Percentiles rank a stretch among this genome's conserved stretches.
Evolutionary conservation across 1,140 invertebrate species (phyloP).

Genomic region (Sycobia sp.): DNA sequence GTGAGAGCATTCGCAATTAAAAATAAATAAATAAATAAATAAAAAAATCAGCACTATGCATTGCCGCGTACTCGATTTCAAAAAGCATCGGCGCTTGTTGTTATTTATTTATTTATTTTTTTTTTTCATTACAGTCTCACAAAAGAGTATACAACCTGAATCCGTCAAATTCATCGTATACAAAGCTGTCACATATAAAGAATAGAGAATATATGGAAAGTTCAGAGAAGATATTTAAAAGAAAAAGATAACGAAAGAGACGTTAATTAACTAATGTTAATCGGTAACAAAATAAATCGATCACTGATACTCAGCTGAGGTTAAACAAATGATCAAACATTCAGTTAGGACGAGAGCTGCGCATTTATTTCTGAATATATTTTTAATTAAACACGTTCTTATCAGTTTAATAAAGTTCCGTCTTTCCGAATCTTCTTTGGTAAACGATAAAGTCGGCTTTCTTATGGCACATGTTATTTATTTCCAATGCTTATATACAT

Average conservation of each 20-base stretch:
- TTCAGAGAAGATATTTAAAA: conserved; percentile 15
- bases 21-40: background rate
- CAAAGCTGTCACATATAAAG: no score
- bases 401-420: no score
- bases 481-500: no score
- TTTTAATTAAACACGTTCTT: no score
- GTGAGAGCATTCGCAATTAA: background rate
- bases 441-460: no score
- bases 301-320: background rate
- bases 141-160: conserved; percentile 1
- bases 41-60: conserved; percentile 5
- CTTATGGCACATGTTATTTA: no score
- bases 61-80: background rate
- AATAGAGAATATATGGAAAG: background rate
- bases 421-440: no score
- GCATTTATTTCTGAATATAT: conserved; percentile 5
- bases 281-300: conserved; percentile 3
- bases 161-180: background rate
- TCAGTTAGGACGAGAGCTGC: no score
- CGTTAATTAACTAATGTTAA: background rate
- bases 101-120: background rate
- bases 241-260: conserved; percentile 4
- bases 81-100: background rate
- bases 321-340: no score
- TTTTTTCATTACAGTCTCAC: background rate